Base-by-base conservation (phyloP, 2,113 vertebrate genomes). In the Pterocles orientalis region DNA sequence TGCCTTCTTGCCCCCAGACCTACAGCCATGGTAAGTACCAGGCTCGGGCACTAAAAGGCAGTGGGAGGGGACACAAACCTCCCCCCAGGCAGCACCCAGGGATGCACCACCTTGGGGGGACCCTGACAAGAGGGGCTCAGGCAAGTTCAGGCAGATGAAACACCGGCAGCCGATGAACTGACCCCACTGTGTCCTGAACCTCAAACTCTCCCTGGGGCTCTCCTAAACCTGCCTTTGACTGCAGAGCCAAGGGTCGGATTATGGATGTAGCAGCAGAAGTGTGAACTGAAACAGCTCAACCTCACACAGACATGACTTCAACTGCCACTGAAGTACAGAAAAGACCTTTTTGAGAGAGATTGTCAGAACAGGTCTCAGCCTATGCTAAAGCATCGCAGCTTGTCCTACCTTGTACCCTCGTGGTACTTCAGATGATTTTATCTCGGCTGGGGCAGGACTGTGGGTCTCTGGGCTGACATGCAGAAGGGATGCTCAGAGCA, bases 21-120 rank as follows among this genome's bases (percentile, higher is more conserved):
- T 7, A 25, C 54, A 65, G 45, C 29, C 47, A 18, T 0, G 0
- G 1, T 11, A 18, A 66, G 47, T 36, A 36, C 21, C 14, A 0
- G 1, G 17, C 16, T 41, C 8, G 17, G 69, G 57, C 53, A 33
- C 47, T 29, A 3, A 10, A 23, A 56, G 20, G 85, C 62, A 26
- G 53, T 0, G 24, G 48, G 14, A n/a, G 65, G 65, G 23, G 10
- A 25, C 68, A 14, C 57, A 39, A 45, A 14, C 6, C 3, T 61
- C 18, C 31, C 20, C 61, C 7, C 0, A 4, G 76, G 26, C 62
- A 79, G 71, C 61, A 62, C 15, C 1, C 1, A 2, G 24, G 21
- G 47, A 56, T 21, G 15, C 1, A 0, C 12, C 1, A 0, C 39
- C 57, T n/a, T 1, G 2, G 14, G 24, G 41, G 51, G 47, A 72